Evolutionary conservation across 2,888 invertebrate species (phyloP), one percentile per base, ranked within the genome.

Genomic region (Autographa pulchrina): DNA sequence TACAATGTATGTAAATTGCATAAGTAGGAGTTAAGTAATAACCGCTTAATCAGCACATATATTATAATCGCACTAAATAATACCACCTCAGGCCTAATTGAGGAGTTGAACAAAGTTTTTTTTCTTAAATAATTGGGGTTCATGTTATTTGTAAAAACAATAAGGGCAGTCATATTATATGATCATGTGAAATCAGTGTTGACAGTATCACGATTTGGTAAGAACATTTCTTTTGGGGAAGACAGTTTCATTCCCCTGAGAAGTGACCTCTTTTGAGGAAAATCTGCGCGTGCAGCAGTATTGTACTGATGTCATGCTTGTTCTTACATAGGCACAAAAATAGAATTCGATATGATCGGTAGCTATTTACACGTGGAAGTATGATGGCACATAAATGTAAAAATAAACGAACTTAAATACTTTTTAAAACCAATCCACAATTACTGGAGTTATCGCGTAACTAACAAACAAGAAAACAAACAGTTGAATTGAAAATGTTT

Each of bases 211-310:
- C n/a, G n/a, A n/a, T 7, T 43, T 16, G 48, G n/a, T n/a, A n/a
- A 6, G 16, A 48, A n/a, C 48, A n/a, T 5, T 48, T 48, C 25
- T 25, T 48, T 48, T n/a, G 5, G n/a, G n/a, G n/a, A 48, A 48
- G 48, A 8, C 48, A 6, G n/a, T 48, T 48, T 48, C 6, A 6
- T 48, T 48, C 48, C n/a, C 48, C 48, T 7, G 48, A n/a, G 48
- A 48, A 16, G n/a, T 48, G 48, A 48, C 48, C 48, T 48, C 48
- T 48, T 48, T 48, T 48, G n/a, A n/a, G 48, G n/a, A n/a, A 48
- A 48, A 48, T 7, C 48, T 48, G 48, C 7, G 1, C 48, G 48
- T 48, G 43, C 16, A 16, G 43, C 16, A 43, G 16, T 16, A n/a
- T 48, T n/a, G 43, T 48, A n/a, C n/a, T 48, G 6, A 48, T n/a